Conservation (phyloP, 2,113 vertebrate species). For the Lamprologus sp. region DNA sequence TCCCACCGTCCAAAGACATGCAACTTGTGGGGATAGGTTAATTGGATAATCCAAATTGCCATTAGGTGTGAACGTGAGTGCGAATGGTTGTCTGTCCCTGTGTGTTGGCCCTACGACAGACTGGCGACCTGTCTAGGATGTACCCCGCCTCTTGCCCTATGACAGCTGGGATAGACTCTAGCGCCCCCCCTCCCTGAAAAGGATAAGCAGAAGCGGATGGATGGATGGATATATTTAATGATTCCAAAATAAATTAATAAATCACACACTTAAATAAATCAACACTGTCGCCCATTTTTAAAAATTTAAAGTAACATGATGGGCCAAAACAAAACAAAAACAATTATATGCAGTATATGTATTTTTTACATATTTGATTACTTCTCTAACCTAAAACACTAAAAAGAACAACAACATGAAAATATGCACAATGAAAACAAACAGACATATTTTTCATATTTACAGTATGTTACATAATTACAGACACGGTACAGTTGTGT, state of each 20-base stretch:
- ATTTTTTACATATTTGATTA: neutral
- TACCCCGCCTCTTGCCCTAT: neutral
- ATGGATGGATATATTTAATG: neutral
- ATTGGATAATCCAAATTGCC: neutral
- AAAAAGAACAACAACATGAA: neutral
- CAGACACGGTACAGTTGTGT: neutral
- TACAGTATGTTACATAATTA: neutral
- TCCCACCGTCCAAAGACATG: neutral
- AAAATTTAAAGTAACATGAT: neutral
- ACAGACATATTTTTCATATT: neutral
- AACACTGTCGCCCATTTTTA: accelerated
- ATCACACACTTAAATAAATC: neutral
- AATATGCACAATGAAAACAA: neutral
- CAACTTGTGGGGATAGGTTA: neutral
- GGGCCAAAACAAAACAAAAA: accelerated
- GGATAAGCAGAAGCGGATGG: accelerated
- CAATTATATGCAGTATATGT: neutral
- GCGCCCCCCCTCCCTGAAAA: accelerated
- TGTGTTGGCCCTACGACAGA: too few species aligned
- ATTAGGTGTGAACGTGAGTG: accelerated
- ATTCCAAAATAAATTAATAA: neutral
- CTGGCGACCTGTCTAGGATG: accelerated
- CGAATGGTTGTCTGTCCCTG: accelerated
- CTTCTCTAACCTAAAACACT: neutral
- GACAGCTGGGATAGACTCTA: neutral